Evolutionary conservation across 2,113 vertebrate species (phyloP).

Genomic region (Alethe castanea): DNA sequence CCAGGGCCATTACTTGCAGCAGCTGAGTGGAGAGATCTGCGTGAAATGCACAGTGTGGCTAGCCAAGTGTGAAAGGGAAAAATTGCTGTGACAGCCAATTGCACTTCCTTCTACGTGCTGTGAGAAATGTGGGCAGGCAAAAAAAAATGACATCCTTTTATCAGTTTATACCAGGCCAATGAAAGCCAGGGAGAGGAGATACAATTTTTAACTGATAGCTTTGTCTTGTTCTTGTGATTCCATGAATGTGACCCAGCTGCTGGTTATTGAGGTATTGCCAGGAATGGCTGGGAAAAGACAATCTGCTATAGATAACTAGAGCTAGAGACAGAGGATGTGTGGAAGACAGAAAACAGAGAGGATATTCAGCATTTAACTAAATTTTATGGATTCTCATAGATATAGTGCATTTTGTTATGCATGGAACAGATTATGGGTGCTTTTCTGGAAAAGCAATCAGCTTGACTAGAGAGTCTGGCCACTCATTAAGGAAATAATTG

Average conservation of each 20-base stretch:
- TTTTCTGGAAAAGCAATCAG: not conserved
- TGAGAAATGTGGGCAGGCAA: not conserved
- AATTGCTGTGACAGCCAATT: conserved; percentile 2
- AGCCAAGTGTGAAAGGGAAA: conserved; percentile 21
- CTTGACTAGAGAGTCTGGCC: not conserved
- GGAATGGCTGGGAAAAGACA: conserved; percentile 5
- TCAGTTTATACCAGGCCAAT: not conserved
- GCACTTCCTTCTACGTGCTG: not conserved
- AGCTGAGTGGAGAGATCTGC: not conserved
- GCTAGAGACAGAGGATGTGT: not conserved
- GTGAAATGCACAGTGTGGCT: not conserved
- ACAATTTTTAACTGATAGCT: conserved; percentile 12
- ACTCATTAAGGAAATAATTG: not conserved
- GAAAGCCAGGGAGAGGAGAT: not conserved
- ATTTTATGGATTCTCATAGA: not conserved
- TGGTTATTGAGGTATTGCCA: conserved; percentile 39
- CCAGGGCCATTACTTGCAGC: not conserved
- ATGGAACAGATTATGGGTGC: not conserved
- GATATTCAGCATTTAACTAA: conserved; percentile 18
- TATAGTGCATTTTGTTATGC: not conserved
- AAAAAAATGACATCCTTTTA: not conserved
- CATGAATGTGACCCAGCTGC: conserved; percentile 29
- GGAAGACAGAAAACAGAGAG: conserved; percentile 18
- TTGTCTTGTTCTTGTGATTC: conserved; percentile 3
- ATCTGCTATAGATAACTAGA: conserved; percentile 11